phyloP scores from a whole-genome alignment of 92 coral and sea anemone genomes.

The Muricea muricata region DNA sequence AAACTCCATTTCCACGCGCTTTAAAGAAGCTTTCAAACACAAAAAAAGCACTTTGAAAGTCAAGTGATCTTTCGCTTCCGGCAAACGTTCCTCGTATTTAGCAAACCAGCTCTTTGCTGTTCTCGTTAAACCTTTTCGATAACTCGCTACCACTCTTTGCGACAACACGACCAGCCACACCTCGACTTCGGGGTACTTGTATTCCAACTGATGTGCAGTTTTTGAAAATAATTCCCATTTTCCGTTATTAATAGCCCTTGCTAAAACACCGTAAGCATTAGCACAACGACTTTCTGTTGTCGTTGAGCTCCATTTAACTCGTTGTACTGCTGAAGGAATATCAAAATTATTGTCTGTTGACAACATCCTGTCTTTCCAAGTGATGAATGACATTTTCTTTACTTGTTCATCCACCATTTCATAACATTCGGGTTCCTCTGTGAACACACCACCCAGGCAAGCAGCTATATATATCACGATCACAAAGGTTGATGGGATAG shows the following conservation, averaged over 20 bases:
- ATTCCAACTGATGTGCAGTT: background rate
- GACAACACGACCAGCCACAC: slow-evolving; percentile 13
- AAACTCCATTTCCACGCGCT: slow-evolving; percentile 16
- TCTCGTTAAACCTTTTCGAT: slow-evolving; percentile 4
- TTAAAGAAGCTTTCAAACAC: slow-evolving; percentile 22
- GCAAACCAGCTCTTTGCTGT: background rate
- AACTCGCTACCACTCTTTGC: background rate
- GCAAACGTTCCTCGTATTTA: background rate
- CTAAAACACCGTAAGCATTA: background rate
- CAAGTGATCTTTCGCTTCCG: background rate
- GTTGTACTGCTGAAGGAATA: background rate
- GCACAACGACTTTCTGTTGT: background rate
- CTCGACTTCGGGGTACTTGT: background rate
- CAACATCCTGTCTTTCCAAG: background rate
- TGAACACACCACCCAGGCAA: slow-evolving; percentile 61
- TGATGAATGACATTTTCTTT: background rate
- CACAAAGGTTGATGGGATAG: slow-evolving; percentile 40
- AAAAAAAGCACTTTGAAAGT: slow-evolving; percentile 22
- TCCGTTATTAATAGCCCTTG: background rate
- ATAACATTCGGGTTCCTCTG: slow-evolving; percentile 48
- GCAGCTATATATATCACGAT: slow-evolving; percentile 39
- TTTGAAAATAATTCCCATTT: background rate
- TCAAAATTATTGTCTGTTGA: background rate
- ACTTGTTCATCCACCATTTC: slow-evolving; percentile 45
- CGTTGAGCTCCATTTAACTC: background rate